Percentiles rank a stretch among this genome's conserved stretches.
Evolutionary conservation across 2,113 vertebrate genomes (phyloP).

Genomic region (Urocitellus parryii): DNA sequence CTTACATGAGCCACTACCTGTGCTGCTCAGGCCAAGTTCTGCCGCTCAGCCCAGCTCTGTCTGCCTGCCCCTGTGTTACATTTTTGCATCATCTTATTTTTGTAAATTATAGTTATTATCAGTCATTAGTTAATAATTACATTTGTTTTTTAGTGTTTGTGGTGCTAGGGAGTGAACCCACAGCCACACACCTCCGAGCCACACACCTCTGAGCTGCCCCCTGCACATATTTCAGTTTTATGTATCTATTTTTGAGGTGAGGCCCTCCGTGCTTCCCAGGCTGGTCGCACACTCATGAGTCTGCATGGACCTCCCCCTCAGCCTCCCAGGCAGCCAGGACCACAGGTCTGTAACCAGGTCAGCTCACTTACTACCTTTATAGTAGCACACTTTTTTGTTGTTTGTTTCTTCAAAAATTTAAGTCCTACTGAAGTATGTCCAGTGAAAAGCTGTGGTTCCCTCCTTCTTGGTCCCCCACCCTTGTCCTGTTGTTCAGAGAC

Average conservation of each 20-base stretch:
- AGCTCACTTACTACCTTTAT: neutral
- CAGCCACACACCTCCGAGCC: too few relatives aligned
- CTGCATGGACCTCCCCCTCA: neutral
- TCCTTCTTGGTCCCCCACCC: fast-evolving
- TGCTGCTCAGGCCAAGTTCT: too few relatives aligned
- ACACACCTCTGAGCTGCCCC: neutral
- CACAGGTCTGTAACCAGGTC: too few relatives aligned
- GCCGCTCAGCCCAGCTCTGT: neutral
- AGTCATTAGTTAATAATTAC: neutral
- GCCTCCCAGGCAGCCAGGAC: neutral
- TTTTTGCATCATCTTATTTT: neutral
- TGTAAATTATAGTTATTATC: neutral
- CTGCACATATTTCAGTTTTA: neutral
- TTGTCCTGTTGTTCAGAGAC: neutral
- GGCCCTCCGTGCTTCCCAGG: too few relatives aligned
- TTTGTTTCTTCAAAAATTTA: neutral
- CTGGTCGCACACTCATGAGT: neutral
- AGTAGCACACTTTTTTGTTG: neutral
- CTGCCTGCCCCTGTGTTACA: neutral
- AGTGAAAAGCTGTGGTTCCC: neutral
- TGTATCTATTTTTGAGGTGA: neutral
- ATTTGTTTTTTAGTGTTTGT: neutral
- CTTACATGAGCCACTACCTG: neutral
- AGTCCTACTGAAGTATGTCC: neutral
- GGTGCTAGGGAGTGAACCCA: neutral